A percentile compares a stretch with the other conserved stretches of the same genome.
These are phyloP conservation scores for Pseudomyrmex pallidus DNA, from an alignment of 1,140 invertebrate species.

Conservation along the genomic window DNA sequence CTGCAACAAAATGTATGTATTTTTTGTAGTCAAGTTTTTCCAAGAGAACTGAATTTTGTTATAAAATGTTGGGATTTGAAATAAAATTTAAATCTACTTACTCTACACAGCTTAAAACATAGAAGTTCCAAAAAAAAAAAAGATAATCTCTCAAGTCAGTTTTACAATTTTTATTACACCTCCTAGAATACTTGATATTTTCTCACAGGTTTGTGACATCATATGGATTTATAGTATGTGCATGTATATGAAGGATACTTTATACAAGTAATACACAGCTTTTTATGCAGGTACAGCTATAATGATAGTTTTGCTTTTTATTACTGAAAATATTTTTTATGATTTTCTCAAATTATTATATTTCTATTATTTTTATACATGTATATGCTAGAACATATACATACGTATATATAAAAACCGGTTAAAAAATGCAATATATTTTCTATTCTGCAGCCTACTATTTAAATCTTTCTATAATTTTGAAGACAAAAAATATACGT, in stretches of 20 bases:
- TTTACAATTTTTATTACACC: too few relatives aligned
- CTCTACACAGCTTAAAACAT: too few relatives aligned
- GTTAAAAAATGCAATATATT: conserved; percentile 81
- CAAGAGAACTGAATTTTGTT: too few relatives aligned
- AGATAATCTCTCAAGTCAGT: too few relatives aligned
- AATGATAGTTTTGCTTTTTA: conserved; percentile 80
- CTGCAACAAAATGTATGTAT: too few relatives aligned
- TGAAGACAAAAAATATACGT: conserved; percentile 74
- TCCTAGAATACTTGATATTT: too few relatives aligned
- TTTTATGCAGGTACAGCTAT: conserved; percentile 74
- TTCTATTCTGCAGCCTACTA: conserved; percentile 73
- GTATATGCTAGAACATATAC: conserved; percentile 55
- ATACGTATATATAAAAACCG: conserved; percentile 79
- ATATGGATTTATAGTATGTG: neutral
- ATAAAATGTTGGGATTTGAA: too few relatives aligned
- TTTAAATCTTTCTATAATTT: conserved; percentile 78
- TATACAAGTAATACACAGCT: conserved; percentile 70
- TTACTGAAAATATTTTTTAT: conserved; percentile 77
- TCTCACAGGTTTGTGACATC: too few relatives aligned
- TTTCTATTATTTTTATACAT: conserved; percentile 59
- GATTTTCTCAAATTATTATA: conserved; percentile 73
- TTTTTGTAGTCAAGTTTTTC: too few relatives aligned
- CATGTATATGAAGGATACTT: conserved; percentile 53
- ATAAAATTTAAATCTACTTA: too few relatives aligned
- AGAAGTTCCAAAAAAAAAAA: too few relatives aligned